Conservation (phyloP, 2,113 vertebrate genomes). For the Antechinus flavipes region DNA sequence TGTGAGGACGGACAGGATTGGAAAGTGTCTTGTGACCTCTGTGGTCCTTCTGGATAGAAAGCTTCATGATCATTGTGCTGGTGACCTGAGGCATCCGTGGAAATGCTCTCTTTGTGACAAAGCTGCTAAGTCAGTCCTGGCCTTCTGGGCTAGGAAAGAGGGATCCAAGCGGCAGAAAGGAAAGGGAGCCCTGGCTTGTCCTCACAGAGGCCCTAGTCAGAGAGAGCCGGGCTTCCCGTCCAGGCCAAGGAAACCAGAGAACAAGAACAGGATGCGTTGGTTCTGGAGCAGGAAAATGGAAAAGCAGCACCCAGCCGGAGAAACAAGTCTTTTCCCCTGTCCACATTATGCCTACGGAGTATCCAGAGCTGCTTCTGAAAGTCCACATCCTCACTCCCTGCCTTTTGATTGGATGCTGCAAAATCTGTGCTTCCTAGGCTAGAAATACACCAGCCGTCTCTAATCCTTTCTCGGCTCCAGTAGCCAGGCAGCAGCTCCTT, state of each 20-base stretch:
- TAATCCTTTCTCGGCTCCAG: background rate
- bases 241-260: background rate
- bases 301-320: background rate
- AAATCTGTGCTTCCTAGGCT: background rate
- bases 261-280: background rate
- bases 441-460: conserved; percentile 16
- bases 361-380: background rate
- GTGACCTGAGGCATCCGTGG: background rate
- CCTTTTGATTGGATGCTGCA: conserved; percentile 45
- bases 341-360: background rate
- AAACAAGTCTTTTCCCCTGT: background rate
- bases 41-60: background rate
- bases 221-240: background rate
- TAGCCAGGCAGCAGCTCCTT: background rate
- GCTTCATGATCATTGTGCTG: background rate
- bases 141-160: accelerated
- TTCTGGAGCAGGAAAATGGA: background rate
- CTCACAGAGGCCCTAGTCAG: background rate
- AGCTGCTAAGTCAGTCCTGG: background rate
- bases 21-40: accelerated
- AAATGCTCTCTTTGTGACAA: background rate
- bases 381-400: background rate
- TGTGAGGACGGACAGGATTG: background rate
- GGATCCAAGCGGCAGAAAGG: too few species aligned
- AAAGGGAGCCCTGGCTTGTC: background rate